phyloP scores from a whole-genome alignment of 2,797 vertebrate species.

The Darevskia mixta region DNA sequence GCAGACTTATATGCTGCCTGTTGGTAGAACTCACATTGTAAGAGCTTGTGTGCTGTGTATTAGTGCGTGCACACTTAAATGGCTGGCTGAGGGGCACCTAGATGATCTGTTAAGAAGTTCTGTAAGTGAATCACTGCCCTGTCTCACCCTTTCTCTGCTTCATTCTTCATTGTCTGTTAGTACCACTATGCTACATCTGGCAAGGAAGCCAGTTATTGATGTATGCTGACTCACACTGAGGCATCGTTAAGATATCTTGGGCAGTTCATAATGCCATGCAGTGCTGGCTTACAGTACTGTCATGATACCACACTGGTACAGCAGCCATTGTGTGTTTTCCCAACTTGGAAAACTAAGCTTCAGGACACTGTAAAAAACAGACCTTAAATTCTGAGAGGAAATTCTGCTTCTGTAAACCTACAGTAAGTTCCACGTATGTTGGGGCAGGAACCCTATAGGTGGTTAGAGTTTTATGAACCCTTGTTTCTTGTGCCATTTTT shows the following conservation, averaged over 20 bases:
- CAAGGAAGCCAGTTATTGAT: conserved; percentile 5
- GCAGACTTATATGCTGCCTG: not conserved
- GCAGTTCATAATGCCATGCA: not conserved
- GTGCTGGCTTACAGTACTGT: not conserved
- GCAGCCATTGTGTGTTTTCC: not conserved
- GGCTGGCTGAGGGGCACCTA: not conserved
- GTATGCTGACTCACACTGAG: conserved; percentile 15
- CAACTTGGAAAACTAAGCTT: not conserved
- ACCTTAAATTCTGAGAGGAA: too few relatives aligned
- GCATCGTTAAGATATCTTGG: not conserved
- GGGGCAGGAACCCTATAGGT: not conserved
- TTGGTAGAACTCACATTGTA: not conserved
- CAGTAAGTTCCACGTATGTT: not conserved
- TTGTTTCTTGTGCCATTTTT: not conserved
- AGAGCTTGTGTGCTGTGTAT: too few relatives aligned
- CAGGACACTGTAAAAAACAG: not conserved
- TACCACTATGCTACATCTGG: conserved; percentile 3
- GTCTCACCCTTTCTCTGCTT: not conserved
- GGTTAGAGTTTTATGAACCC: not conserved
- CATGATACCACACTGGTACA: not conserved
- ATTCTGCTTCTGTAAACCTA: not conserved
- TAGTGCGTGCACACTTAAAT: not conserved
- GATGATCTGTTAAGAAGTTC: not conserved
- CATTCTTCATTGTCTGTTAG: conserved; percentile 1
- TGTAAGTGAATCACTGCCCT: not conserved